phyloP scores from a whole-genome alignment of 2,888 invertebrate genomes.

The Ophioninae sp. region DNA sequence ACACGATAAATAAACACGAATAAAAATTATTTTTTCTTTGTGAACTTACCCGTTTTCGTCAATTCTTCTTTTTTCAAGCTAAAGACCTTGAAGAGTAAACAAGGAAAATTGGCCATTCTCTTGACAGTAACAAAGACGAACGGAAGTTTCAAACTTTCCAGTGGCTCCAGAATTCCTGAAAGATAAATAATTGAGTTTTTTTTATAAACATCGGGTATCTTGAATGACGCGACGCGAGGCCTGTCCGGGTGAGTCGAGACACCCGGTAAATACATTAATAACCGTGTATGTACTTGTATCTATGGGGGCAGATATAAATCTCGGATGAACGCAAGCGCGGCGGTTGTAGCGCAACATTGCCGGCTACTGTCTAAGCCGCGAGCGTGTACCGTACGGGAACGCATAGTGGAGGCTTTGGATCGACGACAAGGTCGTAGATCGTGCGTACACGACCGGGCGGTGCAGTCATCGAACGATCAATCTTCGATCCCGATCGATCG shows the following conservation, averaged over 20 bases:
- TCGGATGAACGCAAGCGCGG: slow-evolving; percentile 11
- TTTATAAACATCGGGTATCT: not conserved
- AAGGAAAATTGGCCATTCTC: too few relatives aligned
- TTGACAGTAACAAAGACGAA: too few relatives aligned
- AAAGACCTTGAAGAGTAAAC: too few relatives aligned
- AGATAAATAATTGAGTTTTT: too few relatives aligned
- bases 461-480: slow-evolving; percentile 63
- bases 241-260: not conserved
- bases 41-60: too few relatives aligned
- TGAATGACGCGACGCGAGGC: not conserved
- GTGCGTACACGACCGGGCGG: slow-evolving; percentile 62
- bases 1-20: not conserved
- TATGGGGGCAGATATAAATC: slow-evolving; percentile 23
- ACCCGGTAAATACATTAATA: slow-evolving; percentile 12
- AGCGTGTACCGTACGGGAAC: slow-evolving; percentile 22
- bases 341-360: slow-evolving; percentile 41
- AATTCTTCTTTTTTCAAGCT: too few relatives aligned
- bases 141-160: too few relatives aligned
- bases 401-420: slow-evolving; percentile 42
- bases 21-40: too few relatives aligned
- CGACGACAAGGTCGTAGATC: slow-evolving; percentile 63
- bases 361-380: slow-evolving; percentile 28
- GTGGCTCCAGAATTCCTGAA: not conserved
- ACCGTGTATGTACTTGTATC: slow-evolving; percentile 23
- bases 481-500: slow-evolving; percentile 61